These are phyloP conservation scores for Stictonetta naevosa DNA, from an alignment of 2,113 vertebrate genomes.

Conservation along the genomic window DNA sequence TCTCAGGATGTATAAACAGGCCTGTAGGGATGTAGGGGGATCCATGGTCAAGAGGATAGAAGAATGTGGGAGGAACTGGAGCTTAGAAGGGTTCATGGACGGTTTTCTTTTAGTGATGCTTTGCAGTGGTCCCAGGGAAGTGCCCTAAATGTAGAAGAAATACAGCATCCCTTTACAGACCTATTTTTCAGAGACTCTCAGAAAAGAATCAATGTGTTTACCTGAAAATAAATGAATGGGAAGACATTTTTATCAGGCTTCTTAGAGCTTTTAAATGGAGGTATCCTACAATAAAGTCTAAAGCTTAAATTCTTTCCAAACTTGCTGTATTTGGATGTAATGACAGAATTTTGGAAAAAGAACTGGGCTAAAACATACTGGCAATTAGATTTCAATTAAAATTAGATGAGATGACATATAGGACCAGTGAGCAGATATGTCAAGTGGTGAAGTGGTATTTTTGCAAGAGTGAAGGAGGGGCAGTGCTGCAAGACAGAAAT, in stretches of 20 bases:
- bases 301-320: neutral
- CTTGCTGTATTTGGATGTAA: neutral
- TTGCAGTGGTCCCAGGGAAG: neutral
- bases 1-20: neutral
- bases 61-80: neutral
- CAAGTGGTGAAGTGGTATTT: neutral
- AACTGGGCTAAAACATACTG: neutral
- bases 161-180: neutral
- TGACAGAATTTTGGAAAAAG: neutral
- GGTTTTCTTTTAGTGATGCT: neutral
- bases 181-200: neutral
- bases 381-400: neutral
- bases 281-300: neutral
- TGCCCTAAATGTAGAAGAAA: neutral
- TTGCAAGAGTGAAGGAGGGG: neutral
- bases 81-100: neutral
- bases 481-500: neutral
- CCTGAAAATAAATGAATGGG: neutral
- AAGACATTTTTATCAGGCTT: neutral
- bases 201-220: neutral
- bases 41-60: neutral
- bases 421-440: neutral
- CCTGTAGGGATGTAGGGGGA: accelerated
- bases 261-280: neutral
- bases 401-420: neutral